phyloP scores from a whole-genome alignment of 2,888 invertebrate species.

The Matsumyia berberina region DNA sequence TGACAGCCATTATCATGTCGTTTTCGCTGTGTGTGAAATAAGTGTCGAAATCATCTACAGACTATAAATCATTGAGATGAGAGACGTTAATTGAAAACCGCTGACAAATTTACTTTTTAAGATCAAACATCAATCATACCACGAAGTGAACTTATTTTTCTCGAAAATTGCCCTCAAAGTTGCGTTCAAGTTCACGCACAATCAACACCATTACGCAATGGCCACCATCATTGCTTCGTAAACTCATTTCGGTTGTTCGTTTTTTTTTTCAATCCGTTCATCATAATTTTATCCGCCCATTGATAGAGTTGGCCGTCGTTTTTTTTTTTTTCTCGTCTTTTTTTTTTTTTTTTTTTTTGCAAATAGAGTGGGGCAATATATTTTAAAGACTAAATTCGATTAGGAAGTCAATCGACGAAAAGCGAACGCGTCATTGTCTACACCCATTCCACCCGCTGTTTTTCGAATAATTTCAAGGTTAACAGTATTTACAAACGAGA shows the following conservation, averaged over 20 bases:
- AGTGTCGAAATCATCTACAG: no score
- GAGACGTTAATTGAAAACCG: no score
- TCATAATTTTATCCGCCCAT: slow-evolving; percentile 25
- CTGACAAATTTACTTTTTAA: not conserved
- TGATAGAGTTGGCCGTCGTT: not conserved
- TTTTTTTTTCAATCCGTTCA: not conserved
- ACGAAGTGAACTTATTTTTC: slow-evolving; percentile 15
- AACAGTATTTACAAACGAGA: slow-evolving; percentile 50
- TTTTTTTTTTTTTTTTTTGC: slow-evolving; percentile 8
- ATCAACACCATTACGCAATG: slow-evolving; percentile 34
- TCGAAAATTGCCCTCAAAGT: slow-evolving; percentile 19
- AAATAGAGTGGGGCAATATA: slow-evolving; percentile 3
- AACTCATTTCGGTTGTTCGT: slow-evolving; percentile 1
- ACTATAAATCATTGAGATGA: no score
- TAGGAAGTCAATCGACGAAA: slow-evolving; percentile 56
- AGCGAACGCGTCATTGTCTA: slow-evolving; percentile 51
- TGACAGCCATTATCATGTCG: no score
- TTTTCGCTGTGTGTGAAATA: no score
- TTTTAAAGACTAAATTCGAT: slow-evolving; percentile 46
- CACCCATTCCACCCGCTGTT: slow-evolving; percentile 37
- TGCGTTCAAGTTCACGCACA: slow-evolving; percentile 64
- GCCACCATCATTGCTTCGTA: slow-evolving; percentile 8
- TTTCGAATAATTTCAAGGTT: slow-evolving; percentile 60
- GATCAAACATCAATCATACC: slow-evolving; percentile 30
- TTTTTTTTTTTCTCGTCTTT: no score